These are phyloP conservation scores for Berghia stephanieae DNA, from an alignment of 1,140 invertebrate species.

Conservation along the genomic window DNA sequence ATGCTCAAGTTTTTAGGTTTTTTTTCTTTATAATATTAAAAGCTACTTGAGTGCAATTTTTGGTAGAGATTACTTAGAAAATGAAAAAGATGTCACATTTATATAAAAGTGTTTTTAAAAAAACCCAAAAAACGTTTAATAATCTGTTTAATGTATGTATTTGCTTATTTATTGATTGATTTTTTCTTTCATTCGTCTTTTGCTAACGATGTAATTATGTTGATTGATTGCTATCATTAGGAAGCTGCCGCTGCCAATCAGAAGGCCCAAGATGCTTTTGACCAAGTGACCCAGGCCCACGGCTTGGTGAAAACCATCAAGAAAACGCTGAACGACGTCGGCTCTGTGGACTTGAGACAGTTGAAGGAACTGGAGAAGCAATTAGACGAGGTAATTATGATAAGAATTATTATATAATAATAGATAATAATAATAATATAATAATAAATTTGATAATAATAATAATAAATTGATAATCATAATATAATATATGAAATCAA, in stretches of 20 bases:
- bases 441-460: no score
- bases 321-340: constrained; percentile 75
- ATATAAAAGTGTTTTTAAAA: no score
- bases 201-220: neutral
- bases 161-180: neutral
- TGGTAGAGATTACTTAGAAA: no score
- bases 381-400: constrained; percentile 70
- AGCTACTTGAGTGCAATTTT: no score
- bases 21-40: no score
- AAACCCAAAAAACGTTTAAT: no score
- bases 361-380: constrained; percentile 80
- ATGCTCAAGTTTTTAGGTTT: no score
- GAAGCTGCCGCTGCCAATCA: constrained; percentile 89
- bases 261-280: constrained; percentile 79
- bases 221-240: constrained; percentile 70
- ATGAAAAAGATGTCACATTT: no score
- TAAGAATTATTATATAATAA: no score
- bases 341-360: constrained; percentile 72
- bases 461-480: no score
- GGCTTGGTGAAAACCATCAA: constrained; percentile 82
- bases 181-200: neutral
- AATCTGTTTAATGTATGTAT: neutral
- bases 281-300: constrained; percentile 83
- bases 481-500: no score
- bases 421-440: no score